Evolutionary conservation across 2,888 invertebrate species (phyloP).

Genomic region (Ectobius pallidus): DNA sequence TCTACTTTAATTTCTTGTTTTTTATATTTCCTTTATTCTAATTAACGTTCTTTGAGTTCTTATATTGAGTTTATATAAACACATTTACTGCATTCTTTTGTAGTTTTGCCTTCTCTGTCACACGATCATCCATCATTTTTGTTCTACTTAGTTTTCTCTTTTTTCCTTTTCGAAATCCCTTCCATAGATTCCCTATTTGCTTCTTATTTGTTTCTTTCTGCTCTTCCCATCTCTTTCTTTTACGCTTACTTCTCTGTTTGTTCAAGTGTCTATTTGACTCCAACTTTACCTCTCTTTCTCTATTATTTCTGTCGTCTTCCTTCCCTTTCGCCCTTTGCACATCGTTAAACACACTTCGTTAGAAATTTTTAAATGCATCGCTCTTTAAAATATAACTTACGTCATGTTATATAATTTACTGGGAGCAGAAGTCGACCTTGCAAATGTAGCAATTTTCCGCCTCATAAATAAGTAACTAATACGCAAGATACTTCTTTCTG

Average conservation of each 20-base stretch:
- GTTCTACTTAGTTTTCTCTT: neutral
- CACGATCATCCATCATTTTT: neutral
- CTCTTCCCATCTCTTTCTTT: neutral
- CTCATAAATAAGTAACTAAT: too few species aligned
- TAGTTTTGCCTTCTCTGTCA: neutral
- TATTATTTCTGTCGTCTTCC: neutral
- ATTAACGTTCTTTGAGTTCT: too few species aligned
- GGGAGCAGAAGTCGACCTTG: too few species aligned
- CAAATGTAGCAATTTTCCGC: too few species aligned
- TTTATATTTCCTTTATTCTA: neutral
- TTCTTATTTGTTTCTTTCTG: neutral
- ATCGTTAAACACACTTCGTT: too few species aligned
- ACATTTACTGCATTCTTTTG: neutral
- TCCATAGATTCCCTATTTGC: neutral
- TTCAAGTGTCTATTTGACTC: too few species aligned
- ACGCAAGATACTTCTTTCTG: too few species aligned
- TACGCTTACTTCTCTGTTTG: neutral
- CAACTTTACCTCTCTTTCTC: neutral
- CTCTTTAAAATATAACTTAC: too few species aligned
- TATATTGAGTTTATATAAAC: too few species aligned
- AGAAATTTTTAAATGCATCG: too few species aligned
- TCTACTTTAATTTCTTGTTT: slow-evolving; percentile 28
- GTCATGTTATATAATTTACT: too few species aligned
- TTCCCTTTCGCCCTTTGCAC: neutral
- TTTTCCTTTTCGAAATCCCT: neutral